Evolutionary conservation across 1,140 invertebrate species (phyloP), one percentile per base, ranked within the genome.

Genomic region (Panagrolaimus sp.): DNA sequence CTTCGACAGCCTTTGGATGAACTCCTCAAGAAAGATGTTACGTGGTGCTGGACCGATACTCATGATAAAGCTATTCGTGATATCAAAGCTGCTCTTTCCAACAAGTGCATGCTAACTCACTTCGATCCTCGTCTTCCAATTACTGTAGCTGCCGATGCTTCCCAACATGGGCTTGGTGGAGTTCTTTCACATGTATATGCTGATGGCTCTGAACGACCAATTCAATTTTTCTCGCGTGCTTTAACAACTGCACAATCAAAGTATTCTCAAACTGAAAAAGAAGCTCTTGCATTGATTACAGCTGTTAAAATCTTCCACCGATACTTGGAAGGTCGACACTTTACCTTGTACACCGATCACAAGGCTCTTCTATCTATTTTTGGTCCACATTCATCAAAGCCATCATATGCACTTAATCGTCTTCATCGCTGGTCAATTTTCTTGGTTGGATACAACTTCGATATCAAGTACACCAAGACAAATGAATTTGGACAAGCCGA

Each of bases 221-320:
- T 88, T 20, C 80, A 80, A 11, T 87, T 70, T 16, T n/a, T 31
- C 9, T 44, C 23, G 9, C 66, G 23, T 9, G 20, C 68, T 16
- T 51, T 69, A 5, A 65, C 5, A 20, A 11, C 23, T 11, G 66
- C 68, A 4, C 27, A 70, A 38, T 27, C 42, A 16, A 81, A 84
- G 44, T 87, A 86, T 68, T 71, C 79, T 1, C 84, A 87, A 69
- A 84, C 87, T 11, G 84, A 87, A 53, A 85, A 84, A 67, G 85
- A 88, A 71, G 84, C 83, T 0, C 68, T 87, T 13, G 84, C 68
- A n/a, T 61, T 69, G 9, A 11, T 86, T 5, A 86, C 76, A 73
- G 84, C 72, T 9, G 72, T 86, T 11, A 70, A 78, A 63, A 83
- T 79, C 65, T 85, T 85, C 74, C 80, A 84, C 68, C 47, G 84